Evolutionary conservation across 2,888 invertebrate genomes (phyloP).

Genomic region (Boloria euphrosyne): DNA sequence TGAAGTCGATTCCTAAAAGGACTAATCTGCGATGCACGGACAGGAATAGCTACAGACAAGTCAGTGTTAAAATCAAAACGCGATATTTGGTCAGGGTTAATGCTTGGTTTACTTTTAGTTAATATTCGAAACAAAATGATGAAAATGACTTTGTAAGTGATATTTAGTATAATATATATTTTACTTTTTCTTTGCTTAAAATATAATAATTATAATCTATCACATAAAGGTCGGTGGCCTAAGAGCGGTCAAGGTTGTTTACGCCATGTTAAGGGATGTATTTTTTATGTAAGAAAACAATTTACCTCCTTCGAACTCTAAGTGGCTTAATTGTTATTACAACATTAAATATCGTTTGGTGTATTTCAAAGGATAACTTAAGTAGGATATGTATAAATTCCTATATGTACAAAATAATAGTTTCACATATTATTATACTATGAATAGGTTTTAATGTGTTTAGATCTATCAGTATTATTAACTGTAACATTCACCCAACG

Average conservation of each 20-base stretch:
- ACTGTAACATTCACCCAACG: slow-evolving; percentile 7
- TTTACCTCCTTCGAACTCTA: neutral
- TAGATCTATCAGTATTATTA: slow-evolving; percentile 12
- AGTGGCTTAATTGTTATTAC: neutral
- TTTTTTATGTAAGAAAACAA: slow-evolving; percentile 28
- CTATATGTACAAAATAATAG: neutral
- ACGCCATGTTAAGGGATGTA: slow-evolving; percentile 51
- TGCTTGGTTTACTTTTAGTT: slow-evolving; percentile 55
- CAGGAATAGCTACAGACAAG: slow-evolving; percentile 71
- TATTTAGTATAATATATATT: neutral
- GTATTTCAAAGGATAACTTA: no score
- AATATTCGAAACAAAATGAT: neutral
- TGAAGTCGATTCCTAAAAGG: slow-evolving; percentile 60
- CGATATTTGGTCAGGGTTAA: slow-evolving; percentile 78
- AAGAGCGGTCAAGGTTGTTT: slow-evolving; percentile 66
- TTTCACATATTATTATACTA: neutral
- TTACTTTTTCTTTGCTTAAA: neutral
- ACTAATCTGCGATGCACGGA: slow-evolving; percentile 66
- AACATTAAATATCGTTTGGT: neutral
- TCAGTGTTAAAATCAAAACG: slow-evolving; percentile 58
- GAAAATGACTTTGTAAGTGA: neutral
- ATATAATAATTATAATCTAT: slow-evolving; percentile 8
- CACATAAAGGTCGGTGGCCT: slow-evolving; percentile 60
- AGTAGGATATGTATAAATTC: neutral
- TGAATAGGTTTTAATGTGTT: slow-evolving; percentile 6